A percentile compares a stretch with the other conserved stretches of the same genome.
Conservation (phyloP, 2,113 vertebrate species). For the Oncorhynchus keta region DNA sequence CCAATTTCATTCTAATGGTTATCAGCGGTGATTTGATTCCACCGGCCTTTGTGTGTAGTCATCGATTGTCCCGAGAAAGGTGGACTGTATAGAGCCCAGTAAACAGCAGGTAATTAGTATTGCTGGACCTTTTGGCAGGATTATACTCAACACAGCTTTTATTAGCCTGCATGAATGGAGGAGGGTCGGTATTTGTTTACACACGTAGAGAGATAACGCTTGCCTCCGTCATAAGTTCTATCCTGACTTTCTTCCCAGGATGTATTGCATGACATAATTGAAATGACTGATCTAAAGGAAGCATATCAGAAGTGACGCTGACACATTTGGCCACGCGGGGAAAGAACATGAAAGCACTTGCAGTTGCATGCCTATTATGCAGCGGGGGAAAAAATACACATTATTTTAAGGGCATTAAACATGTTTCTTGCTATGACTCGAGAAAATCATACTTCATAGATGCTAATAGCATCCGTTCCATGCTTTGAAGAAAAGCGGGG, state of each 20-base stretch:
- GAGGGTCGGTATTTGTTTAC: constrained; percentile 10
- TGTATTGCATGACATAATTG: too few relatives aligned
- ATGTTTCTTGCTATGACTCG: background rate
- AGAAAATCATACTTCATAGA: background rate
- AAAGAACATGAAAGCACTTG: too few relatives aligned
- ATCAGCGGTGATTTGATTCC: constrained; percentile 70
- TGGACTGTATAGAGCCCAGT: constrained; percentile 61
- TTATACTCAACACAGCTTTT: constrained; percentile 64
- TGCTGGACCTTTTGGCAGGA: constrained; percentile 68
- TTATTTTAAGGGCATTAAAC: too few relatives aligned
- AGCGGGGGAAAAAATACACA: too few relatives aligned
- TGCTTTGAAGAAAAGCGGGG: background rate
- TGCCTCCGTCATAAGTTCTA: constrained; percentile 36
- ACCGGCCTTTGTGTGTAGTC: constrained; percentile 70
- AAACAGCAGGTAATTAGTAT: constrained; percentile 80
- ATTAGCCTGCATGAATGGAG: constrained; percentile 64
- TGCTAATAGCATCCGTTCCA: background rate
- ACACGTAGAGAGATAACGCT: constrained; percentile 45
- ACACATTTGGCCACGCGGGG: background rate
- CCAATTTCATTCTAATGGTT: constrained; percentile 71
- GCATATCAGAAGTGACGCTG: background rate
- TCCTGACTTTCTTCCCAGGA: constrained; percentile 7
- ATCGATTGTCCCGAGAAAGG: constrained; percentile 75
- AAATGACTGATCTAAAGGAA: too few relatives aligned
- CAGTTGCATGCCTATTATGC: too few relatives aligned